These are phyloP conservation scores for Maniola hyperantus DNA, from an alignment of 2,888 invertebrate genomes.

Conservation along the genomic window DNA sequence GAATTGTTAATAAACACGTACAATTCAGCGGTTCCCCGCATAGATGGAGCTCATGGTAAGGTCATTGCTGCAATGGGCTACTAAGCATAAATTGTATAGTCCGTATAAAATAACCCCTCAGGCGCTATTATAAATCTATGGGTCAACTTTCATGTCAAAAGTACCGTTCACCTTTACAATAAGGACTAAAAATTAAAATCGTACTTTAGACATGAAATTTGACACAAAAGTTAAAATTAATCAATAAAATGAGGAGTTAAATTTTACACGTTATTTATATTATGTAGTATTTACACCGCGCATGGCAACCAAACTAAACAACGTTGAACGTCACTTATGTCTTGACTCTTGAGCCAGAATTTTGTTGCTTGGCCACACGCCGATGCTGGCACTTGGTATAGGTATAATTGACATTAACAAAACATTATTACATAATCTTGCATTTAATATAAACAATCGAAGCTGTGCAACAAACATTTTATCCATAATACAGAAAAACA, in stretches of 20 bases:
- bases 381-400: conserved; percentile 36
- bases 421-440: too few relatives aligned
- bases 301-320: conserved; percentile 46
- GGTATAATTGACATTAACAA: conserved; percentile 24
- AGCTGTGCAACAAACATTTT: conserved; percentile 4
- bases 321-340: conserved; percentile 43
- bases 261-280: too few relatives aligned
- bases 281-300: conserved; percentile 37
- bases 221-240: too few relatives aligned
- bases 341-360: conserved; percentile 38
- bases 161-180: too few relatives aligned
- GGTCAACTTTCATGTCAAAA: too few relatives aligned
- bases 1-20: conserved; percentile 23
- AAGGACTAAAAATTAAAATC: too few relatives aligned
- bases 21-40: conserved; percentile 13
- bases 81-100: too few relatives aligned
- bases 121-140: too few relatives aligned
- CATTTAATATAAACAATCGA: conserved; percentile 25
- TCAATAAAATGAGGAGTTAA: too few relatives aligned
- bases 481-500: background rate
- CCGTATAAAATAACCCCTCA: too few relatives aligned
- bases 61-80: conserved; percentile 40
- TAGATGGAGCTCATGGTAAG: conserved; percentile 22
- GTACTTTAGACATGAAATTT: too few relatives aligned
- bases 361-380: conserved; percentile 43